These are phyloP conservation scores for Thripadectes ignobilis DNA, from an alignment of 2,797 vertebrate genomes.

Conservation along the genomic window DNA sequence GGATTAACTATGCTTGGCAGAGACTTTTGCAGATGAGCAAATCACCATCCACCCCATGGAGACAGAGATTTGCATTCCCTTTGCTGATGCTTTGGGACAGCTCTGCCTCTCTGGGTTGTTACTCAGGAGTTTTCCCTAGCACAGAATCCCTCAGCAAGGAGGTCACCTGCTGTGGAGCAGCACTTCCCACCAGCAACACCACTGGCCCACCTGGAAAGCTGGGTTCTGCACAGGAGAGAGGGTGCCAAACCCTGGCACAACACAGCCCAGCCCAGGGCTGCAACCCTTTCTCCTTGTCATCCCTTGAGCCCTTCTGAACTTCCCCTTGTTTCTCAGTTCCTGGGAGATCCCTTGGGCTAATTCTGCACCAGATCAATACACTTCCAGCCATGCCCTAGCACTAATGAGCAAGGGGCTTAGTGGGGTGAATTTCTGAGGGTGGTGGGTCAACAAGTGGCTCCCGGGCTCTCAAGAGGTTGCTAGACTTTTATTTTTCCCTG, in stretches of 20 bases:
- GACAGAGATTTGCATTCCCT: background rate
- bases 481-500: background rate
- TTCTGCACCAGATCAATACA: background rate
- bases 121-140: background rate
- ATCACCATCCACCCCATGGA: fast-evolving
- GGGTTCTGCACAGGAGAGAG: background rate
- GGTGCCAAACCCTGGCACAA: background rate
- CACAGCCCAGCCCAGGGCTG: background rate
- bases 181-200: background rate
- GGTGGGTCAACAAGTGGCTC: background rate
- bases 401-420: fast-evolving
- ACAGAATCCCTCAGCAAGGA: background rate
- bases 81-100: background rate
- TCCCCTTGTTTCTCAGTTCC: background rate
- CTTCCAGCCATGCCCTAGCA: background rate
- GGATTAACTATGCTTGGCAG: background rate
- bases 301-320: background rate
- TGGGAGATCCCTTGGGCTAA: background rate
- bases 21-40: background rate
- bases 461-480: fast-evolving
- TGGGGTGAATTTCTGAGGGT: too few relatives aligned
- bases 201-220: fast-evolving
- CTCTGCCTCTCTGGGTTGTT: background rate
- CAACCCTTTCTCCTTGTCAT: background rate
- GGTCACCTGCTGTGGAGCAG: background rate